These are phyloP conservation scores for Lepidochitona cinerea DNA, from an alignment of 2,888 invertebrate genomes.

Conservation along the genomic window DNA sequence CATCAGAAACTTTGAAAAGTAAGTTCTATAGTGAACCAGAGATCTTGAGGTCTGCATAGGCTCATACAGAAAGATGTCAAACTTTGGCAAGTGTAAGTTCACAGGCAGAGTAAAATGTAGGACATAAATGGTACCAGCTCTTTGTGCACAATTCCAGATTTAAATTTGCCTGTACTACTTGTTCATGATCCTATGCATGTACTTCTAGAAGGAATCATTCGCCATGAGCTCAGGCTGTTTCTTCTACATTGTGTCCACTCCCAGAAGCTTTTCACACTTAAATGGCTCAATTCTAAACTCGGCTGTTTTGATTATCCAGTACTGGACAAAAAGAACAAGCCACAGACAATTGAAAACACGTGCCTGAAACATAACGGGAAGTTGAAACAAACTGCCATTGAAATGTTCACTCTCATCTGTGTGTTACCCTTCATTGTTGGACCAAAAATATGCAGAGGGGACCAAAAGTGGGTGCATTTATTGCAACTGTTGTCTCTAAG, in stretches of 20 bases:
- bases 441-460: not conserved
- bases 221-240: not conserved
- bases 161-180: not conserved
- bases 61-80: not conserved
- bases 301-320: not conserved
- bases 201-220: not conserved
- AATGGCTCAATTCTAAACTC: not conserved
- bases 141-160: not conserved
- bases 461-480: not conserved
- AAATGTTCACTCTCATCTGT: not conserved
- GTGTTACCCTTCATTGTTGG: not conserved
- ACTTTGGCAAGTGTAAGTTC: not conserved
- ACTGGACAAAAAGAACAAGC: not conserved
- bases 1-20: not conserved
- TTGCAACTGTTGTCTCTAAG: not conserved
- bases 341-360: not conserved
- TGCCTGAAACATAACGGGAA: not conserved
- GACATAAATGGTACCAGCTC: not conserved
- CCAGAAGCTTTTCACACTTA: not conserved
- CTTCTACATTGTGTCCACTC: not conserved
- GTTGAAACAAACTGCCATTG: not conserved
- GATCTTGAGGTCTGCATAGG: not conserved
- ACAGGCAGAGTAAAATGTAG: slow-evolving; percentile 8
- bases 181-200: not conserved
- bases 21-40: not conserved